These are phyloP conservation scores for Tetrax tetrax DNA, from an alignment of 2,113 vertebrate species.

Conservation along the genomic window DNA sequence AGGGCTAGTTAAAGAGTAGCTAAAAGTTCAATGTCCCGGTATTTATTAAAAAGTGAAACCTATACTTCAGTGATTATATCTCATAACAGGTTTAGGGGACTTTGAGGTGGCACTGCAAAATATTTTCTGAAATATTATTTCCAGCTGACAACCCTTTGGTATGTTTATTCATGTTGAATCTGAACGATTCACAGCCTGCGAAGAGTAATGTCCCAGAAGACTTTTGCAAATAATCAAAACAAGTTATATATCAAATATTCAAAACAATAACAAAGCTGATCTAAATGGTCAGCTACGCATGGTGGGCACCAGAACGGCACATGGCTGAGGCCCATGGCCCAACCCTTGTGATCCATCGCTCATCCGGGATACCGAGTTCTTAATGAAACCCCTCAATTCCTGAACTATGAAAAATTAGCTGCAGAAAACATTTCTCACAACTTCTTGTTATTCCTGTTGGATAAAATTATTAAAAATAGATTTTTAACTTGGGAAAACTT, in stretches of 20 bases:
- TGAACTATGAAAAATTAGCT: not conserved
- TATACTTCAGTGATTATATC: not conserved
- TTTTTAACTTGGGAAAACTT: not conserved
- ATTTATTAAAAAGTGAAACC: not conserved
- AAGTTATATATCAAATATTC: not conserved
- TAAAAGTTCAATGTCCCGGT: not conserved
- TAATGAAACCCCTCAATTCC: not conserved
- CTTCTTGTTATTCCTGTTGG: not conserved
- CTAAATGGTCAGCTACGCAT: not conserved
- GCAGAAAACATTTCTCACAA: not conserved
- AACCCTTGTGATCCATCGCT: accelerated
- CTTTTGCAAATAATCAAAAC: not conserved
- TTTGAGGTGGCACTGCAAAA: not conserved
- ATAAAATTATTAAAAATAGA: not conserved
- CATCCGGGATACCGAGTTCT: not conserved
- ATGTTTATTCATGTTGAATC: not conserved
- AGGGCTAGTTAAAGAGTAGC: not conserved
- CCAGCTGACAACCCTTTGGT: not conserved
- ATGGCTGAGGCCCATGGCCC: not conserved
- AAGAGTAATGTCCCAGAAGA: not conserved
- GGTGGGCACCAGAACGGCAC: not conserved
- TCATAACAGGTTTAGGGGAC: not conserved
- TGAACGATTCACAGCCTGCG: not conserved
- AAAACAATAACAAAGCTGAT: not conserved
- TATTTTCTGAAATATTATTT: not conserved